Conservation (phyloP, 1,140 invertebrate genomes). For the Platorchestia sp. region DNA sequence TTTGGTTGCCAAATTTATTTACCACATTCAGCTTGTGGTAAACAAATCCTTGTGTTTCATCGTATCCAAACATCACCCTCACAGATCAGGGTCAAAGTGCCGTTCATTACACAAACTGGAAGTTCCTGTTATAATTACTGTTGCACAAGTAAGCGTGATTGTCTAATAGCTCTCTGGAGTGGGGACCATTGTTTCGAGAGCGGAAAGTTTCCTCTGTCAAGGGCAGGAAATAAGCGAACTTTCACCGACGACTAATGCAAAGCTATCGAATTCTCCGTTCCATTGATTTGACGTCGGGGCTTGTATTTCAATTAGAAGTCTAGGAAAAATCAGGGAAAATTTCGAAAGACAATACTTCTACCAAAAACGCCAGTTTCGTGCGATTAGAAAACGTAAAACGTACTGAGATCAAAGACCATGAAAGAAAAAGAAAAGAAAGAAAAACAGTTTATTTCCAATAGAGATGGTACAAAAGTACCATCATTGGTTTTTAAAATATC, state of each 20-base stretch:
- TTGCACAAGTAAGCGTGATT: neutral
- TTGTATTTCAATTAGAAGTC: too few species aligned
- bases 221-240: neutral
- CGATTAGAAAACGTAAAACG: too few species aligned
- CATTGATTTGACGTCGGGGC: neutral
- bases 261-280: neutral
- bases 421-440: too few species aligned
- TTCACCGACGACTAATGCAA: neutral
- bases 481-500: too few species aligned
- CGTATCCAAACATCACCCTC: neutral
- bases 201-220: neutral
- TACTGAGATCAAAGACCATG: too few species aligned
- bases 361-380: too few species aligned
- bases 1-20: too few species aligned
- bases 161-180: neutral
- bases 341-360: too few species aligned
- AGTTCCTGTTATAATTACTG: neutral
- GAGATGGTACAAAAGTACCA: too few species aligned
- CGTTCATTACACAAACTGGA: neutral
- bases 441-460: too few species aligned
- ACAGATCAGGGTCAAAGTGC: neutral
- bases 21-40: too few species aligned
- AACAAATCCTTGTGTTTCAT: neutral
- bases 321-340: too few species aligned
- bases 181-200: neutral